Percentiles rank a stretch among this genome's conserved stretches.
Evolutionary conservation across 2,888 invertebrate species (phyloP).

Genomic region (Holacanthella duospinosa): DNA sequence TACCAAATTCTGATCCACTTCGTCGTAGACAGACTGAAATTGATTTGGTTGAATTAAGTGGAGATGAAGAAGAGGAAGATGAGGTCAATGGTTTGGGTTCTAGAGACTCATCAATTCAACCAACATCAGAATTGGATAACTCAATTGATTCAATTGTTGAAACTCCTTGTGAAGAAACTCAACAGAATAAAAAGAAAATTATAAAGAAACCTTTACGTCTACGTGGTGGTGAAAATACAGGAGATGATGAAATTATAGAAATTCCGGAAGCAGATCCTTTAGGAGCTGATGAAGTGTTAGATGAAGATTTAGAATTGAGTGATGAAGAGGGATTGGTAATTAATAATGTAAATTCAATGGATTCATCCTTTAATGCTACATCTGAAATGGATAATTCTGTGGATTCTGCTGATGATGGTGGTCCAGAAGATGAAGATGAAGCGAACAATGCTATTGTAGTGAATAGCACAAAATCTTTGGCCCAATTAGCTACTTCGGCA

Average conservation of each 20-base stretch:
- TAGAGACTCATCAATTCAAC: background rate
- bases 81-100: conserved; percentile 25
- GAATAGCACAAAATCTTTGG: conserved; percentile 51
- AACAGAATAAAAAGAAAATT: background rate
- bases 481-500: background rate
- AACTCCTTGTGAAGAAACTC: too few species aligned
- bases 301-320: background rate
- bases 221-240: too few species aligned
- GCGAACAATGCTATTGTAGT: conserved; percentile 49
- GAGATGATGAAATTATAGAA: conserved; percentile 32
- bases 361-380: background rate
- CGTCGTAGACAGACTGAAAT: conserved; percentile 25
- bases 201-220: background rate
- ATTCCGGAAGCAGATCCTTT: conserved; percentile 37
- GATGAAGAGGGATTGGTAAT: background rate
- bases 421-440: conserved; percentile 6
- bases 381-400: background rate
- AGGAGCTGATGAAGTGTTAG: background rate
- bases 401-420: conserved; percentile 34
- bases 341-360: background rate
- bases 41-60: conserved; percentile 19
- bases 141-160: background rate
- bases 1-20: conserved; percentile 21
- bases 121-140: conserved; percentile 1
- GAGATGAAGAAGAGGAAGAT: conserved; percentile 39